Evolutionary conservation across 2,888 invertebrate genomes (phyloP), one percentile per base, ranked within the genome.

Genomic region (Nudaria mundana): DNA sequence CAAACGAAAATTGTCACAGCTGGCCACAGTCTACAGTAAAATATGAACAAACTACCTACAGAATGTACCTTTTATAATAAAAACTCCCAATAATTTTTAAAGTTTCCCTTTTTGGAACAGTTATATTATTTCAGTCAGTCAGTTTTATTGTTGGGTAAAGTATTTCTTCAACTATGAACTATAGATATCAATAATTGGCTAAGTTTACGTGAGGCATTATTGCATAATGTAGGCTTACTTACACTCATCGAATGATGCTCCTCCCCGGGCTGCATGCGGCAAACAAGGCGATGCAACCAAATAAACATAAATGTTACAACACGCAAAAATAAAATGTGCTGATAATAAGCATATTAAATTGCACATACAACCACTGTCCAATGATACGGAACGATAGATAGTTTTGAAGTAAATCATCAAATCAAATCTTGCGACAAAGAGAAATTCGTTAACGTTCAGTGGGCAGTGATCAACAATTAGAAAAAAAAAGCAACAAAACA

Each of bases 171-270:
- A 30, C 20, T 3, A 8, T 24, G 4, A 13, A 8, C 26, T 8
- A 28, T 28, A 28, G n/a, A n/a, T n/a, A n/a, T n/a, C n/a, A 11
- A 24, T 24, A 6, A 11, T 12, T 15, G 11, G 15, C 6, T 3
- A 24, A 33, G 16, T 35, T 8, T 13, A 25, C 30, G 36, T 28
- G 22, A 31, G 42, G 53, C 43, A 39, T 16, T 39, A 49, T 28
- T 55, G 50, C 54, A 47, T 36, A 36, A 60, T n/a, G 63, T 66
- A 45, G 40, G n/a, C 56, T 64, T 78, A 90, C 92, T 91, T 91
- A 93, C 93, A 93, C 91, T 93, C 92, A 91, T 91, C 91, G 93
- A 91, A 91, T 90, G 90, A 86, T 91, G 93, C 91, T 92, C 92
- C 86, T 92, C 92, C 91, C 92, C 90, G 81, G 91, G 86, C 88